Base-by-base conservation (phyloP, 2,797 vertebrate genomes). In the Melanotaenia boesemani region DNA sequence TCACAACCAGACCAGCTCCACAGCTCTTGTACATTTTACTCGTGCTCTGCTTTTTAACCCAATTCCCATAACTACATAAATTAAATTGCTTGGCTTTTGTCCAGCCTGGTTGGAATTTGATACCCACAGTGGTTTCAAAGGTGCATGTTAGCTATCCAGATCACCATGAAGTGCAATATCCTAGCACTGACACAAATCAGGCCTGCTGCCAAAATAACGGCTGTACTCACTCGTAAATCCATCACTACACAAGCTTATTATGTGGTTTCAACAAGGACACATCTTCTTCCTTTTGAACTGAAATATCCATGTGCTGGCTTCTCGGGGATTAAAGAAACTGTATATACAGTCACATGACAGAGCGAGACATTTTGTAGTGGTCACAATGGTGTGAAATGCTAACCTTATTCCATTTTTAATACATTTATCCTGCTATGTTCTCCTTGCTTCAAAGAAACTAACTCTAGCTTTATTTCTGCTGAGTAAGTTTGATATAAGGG, bases 201-300 rank as follows among this genome's bases (percentile, higher is more conserved):
- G 65, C 64, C 55, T 55, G 7, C 44, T 65, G 67, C 79, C 72
- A 77, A n/a, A 66, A 54, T 48, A 34, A 69, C 67, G 60, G 36
- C 79, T 74, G 54, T 46, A 44, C 60, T 46, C 24, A 1, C 55
- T 63, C 59, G 9, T 6, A 28, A 39, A 69, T 63, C 65, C 72
- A 83, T 79, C 24, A 26, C 60, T 81, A 52, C n/a, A 20, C n/a
- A 64, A 50, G n/a, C 68, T 78, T 83, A 86, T 86, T 75, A 79
- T 67, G 0, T 32, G 3, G 55, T 80, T 82, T 58, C 34, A 71
- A 89, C 84, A 86, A 77, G 10, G 1, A 52, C 30, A 46, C 55
- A 63, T 80, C 74, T 36, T 26, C 63, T 37, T 26, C 65, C 67
- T 55, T 83, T 72, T 81, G 58, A 82, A 54, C 72, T 60, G 65